Conservation (phyloP, 2,888 invertebrate species). For the Chloroclystis v-ata region DNA sequence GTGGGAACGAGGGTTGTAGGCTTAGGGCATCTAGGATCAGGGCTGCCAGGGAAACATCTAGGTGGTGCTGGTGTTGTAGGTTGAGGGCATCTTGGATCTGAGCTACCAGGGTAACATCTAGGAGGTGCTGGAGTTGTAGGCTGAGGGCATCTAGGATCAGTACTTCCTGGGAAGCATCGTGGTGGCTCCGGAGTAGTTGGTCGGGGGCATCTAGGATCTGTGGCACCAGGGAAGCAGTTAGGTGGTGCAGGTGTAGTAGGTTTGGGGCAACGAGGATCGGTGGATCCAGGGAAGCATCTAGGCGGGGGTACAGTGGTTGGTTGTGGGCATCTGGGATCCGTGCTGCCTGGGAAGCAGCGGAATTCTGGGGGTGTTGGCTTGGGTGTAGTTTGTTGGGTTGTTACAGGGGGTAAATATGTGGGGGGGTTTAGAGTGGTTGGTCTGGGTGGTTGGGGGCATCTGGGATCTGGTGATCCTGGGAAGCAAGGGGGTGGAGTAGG, state of each 20-base stretch:
- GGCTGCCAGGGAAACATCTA: slow-evolving; percentile 34
- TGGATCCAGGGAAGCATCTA: slow-evolving; percentile 26
- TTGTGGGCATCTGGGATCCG: slow-evolving; percentile 51
- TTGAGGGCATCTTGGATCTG: slow-evolving; percentile 49
- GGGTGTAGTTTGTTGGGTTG: slow-evolving; percentile 27
- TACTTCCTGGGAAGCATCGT: slow-evolving; percentile 42
- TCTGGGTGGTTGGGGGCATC: slow-evolving; percentile 31
- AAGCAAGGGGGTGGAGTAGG: slow-evolving; percentile 19
- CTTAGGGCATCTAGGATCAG: slow-evolving; percentile 22
- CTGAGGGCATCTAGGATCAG: slow-evolving; percentile 38
- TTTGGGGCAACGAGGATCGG: slow-evolving; percentile 27
- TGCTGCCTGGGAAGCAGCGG: slow-evolving; percentile 42
- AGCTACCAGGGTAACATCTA: slow-evolving; percentile 40
- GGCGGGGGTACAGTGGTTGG: slow-evolving; percentile 30
- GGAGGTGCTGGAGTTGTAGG: slow-evolving; percentile 38
- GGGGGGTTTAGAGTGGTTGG: slow-evolving; percentile 34
- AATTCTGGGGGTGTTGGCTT: slow-evolving; percentile 21
- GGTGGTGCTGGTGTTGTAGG: slow-evolving; percentile 36
- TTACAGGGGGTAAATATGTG: too few species aligned
- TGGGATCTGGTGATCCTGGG: slow-evolving; percentile 32
- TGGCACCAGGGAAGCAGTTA: slow-evolving; percentile 32
- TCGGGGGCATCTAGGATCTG: slow-evolving; percentile 35
- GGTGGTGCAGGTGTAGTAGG: slow-evolving; percentile 33
- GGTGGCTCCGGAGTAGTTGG: slow-evolving; percentile 33
- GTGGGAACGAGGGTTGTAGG: slow-evolving; percentile 16